Evolutionary conservation across 1,140 invertebrate species (phyloP).

Genomic region (Tetragnatha versicolor): DNA sequence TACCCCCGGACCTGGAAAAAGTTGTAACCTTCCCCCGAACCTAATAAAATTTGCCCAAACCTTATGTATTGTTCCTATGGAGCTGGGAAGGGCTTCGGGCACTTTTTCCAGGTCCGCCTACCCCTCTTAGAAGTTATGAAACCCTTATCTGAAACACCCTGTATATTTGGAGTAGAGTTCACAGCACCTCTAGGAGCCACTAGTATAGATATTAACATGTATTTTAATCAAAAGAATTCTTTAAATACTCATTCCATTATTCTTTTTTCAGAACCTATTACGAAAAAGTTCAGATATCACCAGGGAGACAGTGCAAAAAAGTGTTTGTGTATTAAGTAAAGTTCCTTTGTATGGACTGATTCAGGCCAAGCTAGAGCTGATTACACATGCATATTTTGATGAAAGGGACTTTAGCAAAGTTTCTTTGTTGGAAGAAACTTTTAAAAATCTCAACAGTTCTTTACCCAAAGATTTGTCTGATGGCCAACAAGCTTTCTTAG

Average conservation of each 20-base stretch:
- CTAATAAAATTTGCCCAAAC: no score
- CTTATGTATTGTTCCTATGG: no score
- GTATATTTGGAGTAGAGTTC: neutral
- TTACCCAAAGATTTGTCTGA: slow-evolving; percentile 73
- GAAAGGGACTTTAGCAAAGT: slow-evolving; percentile 81
- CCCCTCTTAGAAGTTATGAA: no score
- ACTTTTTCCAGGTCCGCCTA: no score
- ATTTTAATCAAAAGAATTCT: no score
- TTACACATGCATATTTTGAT: slow-evolving; percentile 96
- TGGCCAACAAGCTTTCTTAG: slow-evolving; percentile 79
- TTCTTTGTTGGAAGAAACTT: slow-evolving; percentile 86
- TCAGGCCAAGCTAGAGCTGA: slow-evolving; percentile 92
- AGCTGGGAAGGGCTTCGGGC: no score
- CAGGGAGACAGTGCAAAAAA: slow-evolving; percentile 92
- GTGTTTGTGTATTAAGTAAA: slow-evolving; percentile 87
- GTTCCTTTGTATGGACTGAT: slow-evolving; percentile 90
- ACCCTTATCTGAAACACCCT: no score
- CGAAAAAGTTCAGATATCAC: slow-evolving; percentile 97
- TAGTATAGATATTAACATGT: neutral
- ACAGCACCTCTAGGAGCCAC: neutral
- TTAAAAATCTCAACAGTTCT: slow-evolving; percentile 88
- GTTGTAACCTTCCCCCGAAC: no score
- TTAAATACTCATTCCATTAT: neutral
- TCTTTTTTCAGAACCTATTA: slow-evolving; percentile 78
- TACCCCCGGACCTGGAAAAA: no score